These are phyloP conservation scores for Tympanuchus pallidicinctus DNA, from an alignment of 2,113 vertebrate species.

Conservation along the genomic window DNA sequence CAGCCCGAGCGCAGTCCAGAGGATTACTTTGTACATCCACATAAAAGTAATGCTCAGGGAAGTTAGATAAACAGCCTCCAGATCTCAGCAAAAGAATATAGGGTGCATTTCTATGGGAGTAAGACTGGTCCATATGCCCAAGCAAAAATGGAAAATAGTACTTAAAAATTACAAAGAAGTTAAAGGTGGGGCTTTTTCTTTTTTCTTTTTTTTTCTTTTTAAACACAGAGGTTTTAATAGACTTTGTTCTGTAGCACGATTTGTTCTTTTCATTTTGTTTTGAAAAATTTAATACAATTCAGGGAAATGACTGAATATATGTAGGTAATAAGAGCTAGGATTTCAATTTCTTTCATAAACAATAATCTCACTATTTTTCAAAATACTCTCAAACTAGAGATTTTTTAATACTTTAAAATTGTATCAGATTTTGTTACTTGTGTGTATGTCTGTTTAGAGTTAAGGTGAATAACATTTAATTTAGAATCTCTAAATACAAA, in stretches of 20 bases:
- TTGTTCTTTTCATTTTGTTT: conserved; percentile 21
- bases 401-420: not conserved
- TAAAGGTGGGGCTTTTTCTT: not conserved
- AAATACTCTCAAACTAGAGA: not conserved
- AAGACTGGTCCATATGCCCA: not conserved
- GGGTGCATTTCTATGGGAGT: rapidly evolving
- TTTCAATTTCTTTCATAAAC: rapidly evolving
- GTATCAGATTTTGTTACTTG: not conserved
- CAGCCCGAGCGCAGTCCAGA: rapidly evolving
- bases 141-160: not conserved
- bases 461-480: not conserved
- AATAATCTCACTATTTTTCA: not conserved
- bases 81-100: not conserved
- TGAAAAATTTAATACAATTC: conserved; percentile 25
- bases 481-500: not conserved
- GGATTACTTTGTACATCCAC: not conserved
- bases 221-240: not conserved
- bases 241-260: conserved; percentile 3
- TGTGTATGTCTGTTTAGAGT: not conserved
- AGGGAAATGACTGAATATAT: conserved; percentile 37
- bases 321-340: not conserved
- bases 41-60: not conserved
- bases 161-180: not conserved
- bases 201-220: too few relatives aligned
- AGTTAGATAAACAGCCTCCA: not conserved